Evolutionary conservation across 2,888 invertebrate species (phyloP).

Genomic region (Cyrtodaria siliqua): DNA sequence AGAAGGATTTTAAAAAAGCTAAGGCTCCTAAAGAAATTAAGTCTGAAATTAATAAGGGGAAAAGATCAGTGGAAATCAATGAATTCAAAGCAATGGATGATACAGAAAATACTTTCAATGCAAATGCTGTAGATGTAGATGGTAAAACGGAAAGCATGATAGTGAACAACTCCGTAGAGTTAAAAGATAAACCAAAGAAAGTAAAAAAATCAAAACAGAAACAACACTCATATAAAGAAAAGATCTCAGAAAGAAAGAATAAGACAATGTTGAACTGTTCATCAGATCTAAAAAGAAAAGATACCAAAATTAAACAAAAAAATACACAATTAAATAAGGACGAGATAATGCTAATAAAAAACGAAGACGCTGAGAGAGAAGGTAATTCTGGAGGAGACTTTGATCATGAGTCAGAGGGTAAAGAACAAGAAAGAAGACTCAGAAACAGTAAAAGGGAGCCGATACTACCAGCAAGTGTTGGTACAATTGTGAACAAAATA

Average conservation of each 20-base stretch:
- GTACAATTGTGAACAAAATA: too few relatives aligned
- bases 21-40: too few relatives aligned
- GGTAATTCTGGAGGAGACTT: background rate
- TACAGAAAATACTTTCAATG: background rate
- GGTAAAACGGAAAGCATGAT: background rate
- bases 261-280: background rate
- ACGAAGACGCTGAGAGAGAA: background rate
- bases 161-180: background rate
- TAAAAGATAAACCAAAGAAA: background rate
- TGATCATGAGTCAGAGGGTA: background rate
- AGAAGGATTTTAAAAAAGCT: too few relatives aligned
- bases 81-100: background rate
- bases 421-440: too few relatives aligned
- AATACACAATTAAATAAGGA: background rate
- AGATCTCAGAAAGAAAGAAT: background rate
- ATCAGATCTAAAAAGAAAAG: slow-evolving; percentile 1
- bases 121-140: background rate
- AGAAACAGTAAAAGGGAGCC: too few relatives aligned
- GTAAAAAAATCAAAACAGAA: background rate
- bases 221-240: background rate
- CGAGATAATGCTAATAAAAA: background rate
- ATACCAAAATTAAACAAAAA: too few relatives aligned
- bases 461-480: too few relatives aligned
- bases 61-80: too few relatives aligned
- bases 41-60: too few relatives aligned